These are phyloP conservation scores for Drosophila grimshawi DNA, from an alignment of 1,140 invertebrate genomes.

Conservation along the genomic window DNA sequence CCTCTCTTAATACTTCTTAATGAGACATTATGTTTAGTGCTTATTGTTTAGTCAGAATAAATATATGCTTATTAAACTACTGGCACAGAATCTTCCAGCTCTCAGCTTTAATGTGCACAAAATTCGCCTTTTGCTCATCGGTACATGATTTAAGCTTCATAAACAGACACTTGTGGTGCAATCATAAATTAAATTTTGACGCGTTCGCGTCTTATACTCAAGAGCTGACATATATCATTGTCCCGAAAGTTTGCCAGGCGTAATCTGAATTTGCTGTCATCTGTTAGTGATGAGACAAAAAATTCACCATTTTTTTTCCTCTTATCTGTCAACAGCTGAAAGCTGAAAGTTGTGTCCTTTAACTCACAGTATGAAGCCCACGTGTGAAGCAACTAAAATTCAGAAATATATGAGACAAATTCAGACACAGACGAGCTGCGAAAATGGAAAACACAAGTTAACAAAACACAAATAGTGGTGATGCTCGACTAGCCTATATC, in stretches of 20 bases:
- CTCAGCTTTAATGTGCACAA: background rate
- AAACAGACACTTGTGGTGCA: background rate
- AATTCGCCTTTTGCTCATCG: background rate
- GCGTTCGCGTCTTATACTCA: slow-evolving; percentile 6
- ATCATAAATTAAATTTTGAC: slow-evolving; percentile 55
- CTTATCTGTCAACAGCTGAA: slow-evolving; percentile 2
- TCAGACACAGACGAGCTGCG: slow-evolving; percentile 7
- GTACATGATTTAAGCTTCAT: slow-evolving; percentile 1
- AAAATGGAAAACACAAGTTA: slow-evolving; percentile 2
- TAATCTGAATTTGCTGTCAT: slow-evolving; percentile 37
- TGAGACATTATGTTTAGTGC: too few relatives aligned
- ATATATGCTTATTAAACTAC: background rate
- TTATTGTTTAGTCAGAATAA: too few relatives aligned
- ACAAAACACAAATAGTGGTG: background rate
- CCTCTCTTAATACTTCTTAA: too few relatives aligned
- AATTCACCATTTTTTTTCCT: slow-evolving; percentile 48
- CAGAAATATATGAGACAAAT: slow-evolving; percentile 23
- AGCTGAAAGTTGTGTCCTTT: slow-evolving; percentile 31
- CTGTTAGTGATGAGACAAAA: slow-evolving; percentile 59
- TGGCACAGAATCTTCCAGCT: background rate
- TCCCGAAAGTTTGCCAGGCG: slow-evolving; percentile 34
- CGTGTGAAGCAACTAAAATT: slow-evolving; percentile 23
- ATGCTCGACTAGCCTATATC: background rate
- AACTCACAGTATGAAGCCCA: background rate
- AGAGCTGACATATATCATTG: slow-evolving; percentile 8